phyloP scores from a whole-genome alignment of 2,797 vertebrate genomes.

The Knipowitschia caucasica region DNA sequence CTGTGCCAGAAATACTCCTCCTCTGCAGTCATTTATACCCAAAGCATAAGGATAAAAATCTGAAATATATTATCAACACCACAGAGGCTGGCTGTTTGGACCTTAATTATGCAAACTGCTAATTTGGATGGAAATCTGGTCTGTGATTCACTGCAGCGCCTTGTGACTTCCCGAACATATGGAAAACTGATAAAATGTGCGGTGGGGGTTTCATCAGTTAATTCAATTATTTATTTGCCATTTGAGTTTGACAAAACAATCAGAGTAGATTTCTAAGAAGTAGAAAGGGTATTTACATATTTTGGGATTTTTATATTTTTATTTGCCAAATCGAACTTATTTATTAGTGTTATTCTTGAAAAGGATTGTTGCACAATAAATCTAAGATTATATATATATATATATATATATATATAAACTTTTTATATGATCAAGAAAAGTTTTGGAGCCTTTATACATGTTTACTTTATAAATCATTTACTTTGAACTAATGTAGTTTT shows the following conservation, averaged over 20 bases:
- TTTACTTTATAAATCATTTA: no score
- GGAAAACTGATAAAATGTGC: constrained; percentile 33
- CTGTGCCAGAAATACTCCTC: constrained; percentile 47
- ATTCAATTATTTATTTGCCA: constrained; percentile 8
- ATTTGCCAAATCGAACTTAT: not conserved
- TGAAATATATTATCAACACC: constrained; percentile 24
- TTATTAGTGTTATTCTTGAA: no score
- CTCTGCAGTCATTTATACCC: constrained; percentile 42
- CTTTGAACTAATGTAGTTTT: no score
- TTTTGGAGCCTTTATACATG: no score
- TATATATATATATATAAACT: no score
- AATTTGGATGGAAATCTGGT: constrained; percentile 63
- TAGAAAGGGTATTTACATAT: not conserved
- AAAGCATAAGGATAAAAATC: constrained; percentile 53
- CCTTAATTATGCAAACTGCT: constrained; percentile 61
- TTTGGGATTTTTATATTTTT: not conserved
- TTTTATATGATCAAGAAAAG: no score
- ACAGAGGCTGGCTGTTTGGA: constrained; percentile 9
- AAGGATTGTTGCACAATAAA: no score
- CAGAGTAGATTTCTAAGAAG: not conserved
- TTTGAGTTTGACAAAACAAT: not conserved
- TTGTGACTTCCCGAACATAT: constrained; percentile 55
- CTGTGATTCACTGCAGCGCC: constrained; percentile 30
- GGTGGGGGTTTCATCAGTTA: constrained; percentile 3
- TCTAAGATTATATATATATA: no score